Evolutionary conservation across 2,888 invertebrate genomes (phyloP), one percentile per base, ranked within the genome.

Genomic region (Chalcosyrphus nemorum): DNA sequence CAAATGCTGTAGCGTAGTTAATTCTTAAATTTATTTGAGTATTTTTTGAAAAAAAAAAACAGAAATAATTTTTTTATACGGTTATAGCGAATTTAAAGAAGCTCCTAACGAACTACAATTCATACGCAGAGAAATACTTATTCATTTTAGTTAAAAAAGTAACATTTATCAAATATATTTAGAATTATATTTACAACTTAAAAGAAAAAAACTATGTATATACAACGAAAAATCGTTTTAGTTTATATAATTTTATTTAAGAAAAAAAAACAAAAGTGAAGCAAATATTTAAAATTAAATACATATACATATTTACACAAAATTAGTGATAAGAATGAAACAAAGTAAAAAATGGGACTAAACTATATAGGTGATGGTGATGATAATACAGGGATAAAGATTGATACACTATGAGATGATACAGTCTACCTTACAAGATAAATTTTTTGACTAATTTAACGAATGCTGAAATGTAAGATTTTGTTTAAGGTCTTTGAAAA

Each of bases 1-100:
- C 88, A 70, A 88, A 87, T 81, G 78, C 86, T 68, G 11, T 70
- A 52, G 54, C 47, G 32, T 74, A 74, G 56, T 74, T 38, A 41
- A 52, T 27, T 41, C 13, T 38, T 38, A 13, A 19, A 56, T 57
- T 70, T 11, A 21, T n/a, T n/a, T 21, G 32, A 45, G 29, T 2
- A 32, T 29, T n/a, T n/a, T n/a, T n/a, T n/a, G 2, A 63, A 32
- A 1, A 45, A 17, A 45, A 59, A 21, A 24, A 59, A 41, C 4
- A 41, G 27, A 24, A 15, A 59, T 27, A 0, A 13, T 43, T 47
- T 45, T 27, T 47, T 21, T 65, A 65, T 19, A 66, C 52, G 2
- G 19, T 6, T 24, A 27, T 7, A 41, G 24, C 9, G 50, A 38
- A 21, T 21, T 35, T 9, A 50, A 29, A 5, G 21, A 68, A 56